These are phyloP conservation scores for Phalangium opilio DNA, from an alignment of 2,888 invertebrate genomes.

Conservation along the genomic window DNA sequence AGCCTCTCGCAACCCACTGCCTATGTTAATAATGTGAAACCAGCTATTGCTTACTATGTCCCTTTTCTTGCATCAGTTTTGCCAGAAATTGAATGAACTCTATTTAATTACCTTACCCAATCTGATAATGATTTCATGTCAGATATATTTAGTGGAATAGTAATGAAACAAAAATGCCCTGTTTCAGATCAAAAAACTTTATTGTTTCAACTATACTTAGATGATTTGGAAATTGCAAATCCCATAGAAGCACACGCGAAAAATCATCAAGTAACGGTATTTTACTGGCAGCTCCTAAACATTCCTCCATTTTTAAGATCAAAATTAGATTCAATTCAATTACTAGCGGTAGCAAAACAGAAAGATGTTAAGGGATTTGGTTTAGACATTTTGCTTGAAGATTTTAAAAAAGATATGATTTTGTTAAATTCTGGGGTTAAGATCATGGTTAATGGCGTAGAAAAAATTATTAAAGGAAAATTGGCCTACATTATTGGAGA, in stretches of 20 bases:
- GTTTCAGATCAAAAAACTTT: background rate
- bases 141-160: slow-evolving; percentile 3
- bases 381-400: background rate
- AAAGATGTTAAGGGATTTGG: slow-evolving; percentile 1
- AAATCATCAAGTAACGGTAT: slow-evolving; percentile 2
- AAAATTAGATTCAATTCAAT: background rate
- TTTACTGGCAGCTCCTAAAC: slow-evolving; percentile 2
- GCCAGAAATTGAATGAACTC: slow-evolving; percentile 3
- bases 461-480: background rate
- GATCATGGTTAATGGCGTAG: background rate
- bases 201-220: background rate
- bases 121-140: background rate
- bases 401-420: too few species aligned
- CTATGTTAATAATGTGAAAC: background rate
- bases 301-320: slow-evolving; percentile 6
- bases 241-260: slow-evolving; percentile 3
- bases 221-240: slow-evolving; percentile 5
- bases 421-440: background rate
- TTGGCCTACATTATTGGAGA: slow-evolving; percentile 1
- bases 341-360: slow-evolving; percentile 1
- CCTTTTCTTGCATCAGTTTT: slow-evolving; percentile 3
- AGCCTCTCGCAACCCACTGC: background rate
- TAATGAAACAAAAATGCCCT: background rate
- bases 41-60: background rate
- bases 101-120: background rate